Percentiles rank a stretch among this genome's conserved stretches.
Evolutionary conservation across 2,888 invertebrate species (phyloP).

Genomic region (Hypomecis punctinalis): DNA sequence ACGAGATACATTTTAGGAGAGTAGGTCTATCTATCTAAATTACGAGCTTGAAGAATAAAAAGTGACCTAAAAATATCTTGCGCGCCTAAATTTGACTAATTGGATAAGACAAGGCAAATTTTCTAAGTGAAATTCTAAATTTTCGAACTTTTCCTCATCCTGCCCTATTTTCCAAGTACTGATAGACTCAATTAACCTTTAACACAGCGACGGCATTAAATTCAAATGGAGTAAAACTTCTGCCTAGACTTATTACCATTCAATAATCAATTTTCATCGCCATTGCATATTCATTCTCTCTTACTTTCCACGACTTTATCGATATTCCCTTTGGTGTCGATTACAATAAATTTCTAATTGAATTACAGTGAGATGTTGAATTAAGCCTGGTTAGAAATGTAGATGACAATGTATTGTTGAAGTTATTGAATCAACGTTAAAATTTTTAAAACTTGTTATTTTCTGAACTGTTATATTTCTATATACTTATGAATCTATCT

Average conservation of each 20-base stretch:
- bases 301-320: constrained; percentile 45
- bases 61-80: background rate
- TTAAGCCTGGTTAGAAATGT: background rate
- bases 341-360: constrained; percentile 61
- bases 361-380: constrained; percentile 40
- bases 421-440: too few species aligned
- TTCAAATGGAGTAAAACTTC: constrained; percentile 31
- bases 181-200: constrained; percentile 29
- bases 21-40: too few species aligned
- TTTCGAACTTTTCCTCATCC: background rate
- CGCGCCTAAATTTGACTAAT: constrained; percentile 4
- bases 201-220: constrained; percentile 22
- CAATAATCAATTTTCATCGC: constrained; percentile 52
- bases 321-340: constrained; percentile 47
- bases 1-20: too few species aligned
- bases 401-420: too few species aligned
- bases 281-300: constrained; percentile 57
- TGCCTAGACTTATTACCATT: constrained; percentile 51
- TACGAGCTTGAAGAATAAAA: background rate
- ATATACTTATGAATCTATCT: too few species aligned
- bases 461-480: too few species aligned
- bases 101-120: background rate
- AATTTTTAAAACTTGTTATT: too few species aligned
- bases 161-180: constrained; percentile 6
- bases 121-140: background rate